Conservation (phyloP, 2,888 invertebrate species). For the Polydrusus tereticollis region DNA sequence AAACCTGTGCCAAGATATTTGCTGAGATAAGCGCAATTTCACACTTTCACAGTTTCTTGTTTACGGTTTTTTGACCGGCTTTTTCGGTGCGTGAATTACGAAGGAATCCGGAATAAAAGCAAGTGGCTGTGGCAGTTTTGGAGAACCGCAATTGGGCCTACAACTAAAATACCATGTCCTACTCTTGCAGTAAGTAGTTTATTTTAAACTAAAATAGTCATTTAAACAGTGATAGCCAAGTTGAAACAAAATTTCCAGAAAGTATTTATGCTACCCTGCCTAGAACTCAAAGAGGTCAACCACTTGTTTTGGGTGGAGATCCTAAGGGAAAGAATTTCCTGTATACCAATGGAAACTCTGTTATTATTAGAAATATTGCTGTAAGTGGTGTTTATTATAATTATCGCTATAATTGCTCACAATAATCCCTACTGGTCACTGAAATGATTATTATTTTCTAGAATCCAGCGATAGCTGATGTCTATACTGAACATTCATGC, state of each 20-base stretch:
- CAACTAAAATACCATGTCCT: slow-evolving; percentile 58
- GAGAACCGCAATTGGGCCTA: slow-evolving; percentile 20
- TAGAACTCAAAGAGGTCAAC: slow-evolving; percentile 93
- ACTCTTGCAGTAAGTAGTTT: slow-evolving; percentile 60
- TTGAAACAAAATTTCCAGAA: slow-evolving; percentile 69
- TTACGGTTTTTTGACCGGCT: slow-evolving; percentile 22
- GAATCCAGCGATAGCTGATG: slow-evolving; percentile 94
- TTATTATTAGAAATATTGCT: slow-evolving; percentile 96
- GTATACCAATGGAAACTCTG: slow-evolving; percentile 97
- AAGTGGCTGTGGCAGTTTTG: too few relatives aligned
- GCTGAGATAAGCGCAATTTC: slow-evolving; percentile 33
- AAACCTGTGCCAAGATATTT: slow-evolving; percentile 50
- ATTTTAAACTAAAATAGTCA: slow-evolving; percentile 11
- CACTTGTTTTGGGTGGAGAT: slow-evolving; percentile 94
- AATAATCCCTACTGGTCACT: too few relatives aligned
- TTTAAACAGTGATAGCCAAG: slow-evolving; percentile 5
- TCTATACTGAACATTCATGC: slow-evolving; percentile 97
- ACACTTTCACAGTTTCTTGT: slow-evolving; percentile 18
- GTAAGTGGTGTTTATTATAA: slow-evolving; percentile 69
- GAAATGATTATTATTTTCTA: too few relatives aligned
- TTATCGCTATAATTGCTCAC: not conserved
- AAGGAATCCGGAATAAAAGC: not conserved
- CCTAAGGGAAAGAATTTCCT: slow-evolving; percentile 97
- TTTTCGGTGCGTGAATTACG: not conserved
- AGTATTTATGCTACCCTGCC: slow-evolving; percentile 94